These are phyloP conservation scores for Drosophila greeni DNA, from an alignment of 2,888 invertebrate genomes.

Conservation along the genomic window DNA sequence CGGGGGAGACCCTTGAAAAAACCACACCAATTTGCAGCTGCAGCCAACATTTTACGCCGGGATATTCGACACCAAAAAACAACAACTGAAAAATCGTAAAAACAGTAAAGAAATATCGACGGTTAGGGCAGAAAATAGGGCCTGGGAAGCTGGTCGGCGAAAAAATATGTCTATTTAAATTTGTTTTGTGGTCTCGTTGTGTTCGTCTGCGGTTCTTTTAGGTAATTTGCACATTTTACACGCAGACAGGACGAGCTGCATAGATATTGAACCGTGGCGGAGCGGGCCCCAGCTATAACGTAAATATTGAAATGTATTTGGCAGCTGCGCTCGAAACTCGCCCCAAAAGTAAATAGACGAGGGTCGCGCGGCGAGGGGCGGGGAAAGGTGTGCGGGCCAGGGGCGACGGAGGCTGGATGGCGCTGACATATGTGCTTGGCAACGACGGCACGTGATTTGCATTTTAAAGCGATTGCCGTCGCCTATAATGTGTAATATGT, in stretches of 20 bases:
- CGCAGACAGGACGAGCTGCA: slow-evolving; percentile 58
- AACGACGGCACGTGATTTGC: slow-evolving; percentile 63
- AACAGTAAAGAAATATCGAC: slow-evolving; percentile 41
- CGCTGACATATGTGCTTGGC: slow-evolving; percentile 54
- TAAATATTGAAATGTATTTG: slow-evolving; percentile 74
- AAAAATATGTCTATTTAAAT: slow-evolving; percentile 74
- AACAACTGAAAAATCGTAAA: slow-evolving; percentile 60
- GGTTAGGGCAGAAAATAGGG: slow-evolving; percentile 21
- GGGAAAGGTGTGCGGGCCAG: background rate
- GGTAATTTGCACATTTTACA: slow-evolving; percentile 75
- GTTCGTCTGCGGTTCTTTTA: slow-evolving; percentile 75
- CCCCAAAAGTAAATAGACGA: slow-evolving; percentile 66
- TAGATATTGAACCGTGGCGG: slow-evolving; percentile 40
- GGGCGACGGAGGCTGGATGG: background rate
- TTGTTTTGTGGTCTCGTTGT: slow-evolving; percentile 74
- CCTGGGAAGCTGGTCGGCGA: slow-evolving; percentile 47
- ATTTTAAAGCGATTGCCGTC: slow-evolving; percentile 58
- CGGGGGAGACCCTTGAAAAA: slow-evolving; percentile 31
- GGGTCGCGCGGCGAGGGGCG: slow-evolving; percentile 3
- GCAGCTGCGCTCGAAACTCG: slow-evolving; percentile 71
- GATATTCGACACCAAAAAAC: slow-evolving; percentile 61
- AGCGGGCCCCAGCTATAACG: slow-evolving; percentile 52
- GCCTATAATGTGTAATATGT: slow-evolving; percentile 63
- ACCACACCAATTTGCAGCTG: slow-evolving; percentile 65
- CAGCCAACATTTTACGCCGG: slow-evolving; percentile 65